Base-by-base conservation (phyloP, 2,888 invertebrate genomes). In the Amblyteles armatorius region DNA sequence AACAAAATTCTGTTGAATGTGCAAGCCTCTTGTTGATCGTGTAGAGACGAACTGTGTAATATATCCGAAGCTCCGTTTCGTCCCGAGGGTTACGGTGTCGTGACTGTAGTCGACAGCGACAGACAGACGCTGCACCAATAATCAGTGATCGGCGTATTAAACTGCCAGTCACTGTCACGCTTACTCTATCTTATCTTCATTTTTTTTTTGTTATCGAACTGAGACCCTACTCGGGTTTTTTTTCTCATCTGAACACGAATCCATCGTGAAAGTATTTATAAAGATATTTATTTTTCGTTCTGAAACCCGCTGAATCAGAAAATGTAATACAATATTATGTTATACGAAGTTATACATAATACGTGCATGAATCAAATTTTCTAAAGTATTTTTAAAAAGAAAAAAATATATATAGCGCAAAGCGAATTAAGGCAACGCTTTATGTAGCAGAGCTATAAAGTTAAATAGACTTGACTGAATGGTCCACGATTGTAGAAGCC, bases 121-220 rank as follows among this genome's bases (percentile, higher is more conserved):
- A 3, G 9, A 22, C 7, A 55, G 22, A 7, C 22, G 11, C 0
- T 55, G 11, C n/a, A 9, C 22, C 19, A 55, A 55, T 55, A 55
- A 55, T 55, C 36, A 5, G 36, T 5, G 9, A 36, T 36, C 36
- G 36, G 52, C 6, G 19, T 52, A 9, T 55, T 22, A 22, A 55
- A 19, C 55, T 13, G 55, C 55, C 55, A 22, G 11, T 55, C 55
- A 19, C 26, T 57, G 19, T 57, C 19, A 11, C 22, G 57, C 3
- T 22, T 57, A 3, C 11, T 0, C 57, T 22, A 57, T 57, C 57
- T 57, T 57, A 19, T 19, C 19, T 5, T 26, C 3, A 1, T 13
- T 22, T 57, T 26, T 57, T 22, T 57, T 26, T 57, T 22, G 26
- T n/a, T 57, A 57, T 26, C 57, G 57, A 57, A 57, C 57, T 26